Base-by-base conservation (phyloP, 2,797 vertebrate species). In the Nannoperca obscura region DNA sequence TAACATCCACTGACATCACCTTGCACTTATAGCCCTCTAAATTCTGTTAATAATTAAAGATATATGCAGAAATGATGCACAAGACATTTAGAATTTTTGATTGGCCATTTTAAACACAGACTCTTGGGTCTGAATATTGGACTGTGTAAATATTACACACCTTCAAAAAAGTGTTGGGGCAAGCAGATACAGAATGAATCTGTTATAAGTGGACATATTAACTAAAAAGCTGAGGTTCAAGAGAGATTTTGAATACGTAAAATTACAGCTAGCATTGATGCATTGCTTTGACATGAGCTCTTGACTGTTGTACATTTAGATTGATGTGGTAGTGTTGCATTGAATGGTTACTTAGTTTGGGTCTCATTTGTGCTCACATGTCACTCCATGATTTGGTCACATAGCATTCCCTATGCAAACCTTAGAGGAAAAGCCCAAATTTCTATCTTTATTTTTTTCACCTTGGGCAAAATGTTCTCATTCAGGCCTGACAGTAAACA, bases 241-340 rank as follows among this genome's bases (percentile, higher is more conserved):
- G 34, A 53, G 47, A 53, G 3, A 17, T 58, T 19, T 64, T 38
- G 61, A 30, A 42, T 27, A 64, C 46, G 47, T 38, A 49, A 11
- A 68, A 30, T 20, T 53, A 44, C 32, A 54, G 30, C 44, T 27
- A 50, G 69, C 49, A 47, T 72, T 71, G 74, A 70, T 44, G 38
- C 30, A 30, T 55, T 64, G 42, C 62, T 67, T 63, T 50, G 9
- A 36, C 57, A n/a, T 30, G 44, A 71, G 71, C 55, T 76, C 30
- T 44, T 30, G 53, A 67, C 47, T 74, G 55, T 54, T 62, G 46
- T 70, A 30, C 46, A 46, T 70, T 38, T 20, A 66, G 24, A 61
- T 66, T 52, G 20, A 47, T 40, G 34, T 34, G 34, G 30, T 19
- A 24, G 10, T 30, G 32, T 54, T 57, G 44, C 55, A 32, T 57